phyloP scores from a whole-genome alignment of 2,888 invertebrate genomes.

The Amphimallon solstitiale region DNA sequence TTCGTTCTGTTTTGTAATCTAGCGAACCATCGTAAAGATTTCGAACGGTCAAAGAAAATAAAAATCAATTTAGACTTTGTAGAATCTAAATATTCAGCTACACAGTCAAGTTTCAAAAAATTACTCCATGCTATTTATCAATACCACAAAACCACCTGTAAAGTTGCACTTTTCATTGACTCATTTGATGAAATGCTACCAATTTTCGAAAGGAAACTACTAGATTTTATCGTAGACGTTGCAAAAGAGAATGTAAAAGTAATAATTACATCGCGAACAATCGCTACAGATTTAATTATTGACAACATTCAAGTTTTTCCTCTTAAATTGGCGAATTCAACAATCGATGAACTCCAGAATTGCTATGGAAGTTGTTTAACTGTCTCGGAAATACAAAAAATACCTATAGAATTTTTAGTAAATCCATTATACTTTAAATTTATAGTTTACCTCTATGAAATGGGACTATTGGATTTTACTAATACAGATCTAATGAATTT shows the following conservation, averaged over 20 bases:
- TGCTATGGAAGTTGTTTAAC: not conserved
- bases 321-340: not conserved
- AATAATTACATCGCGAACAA: constrained; percentile 3
- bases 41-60: too few relatives aligned
- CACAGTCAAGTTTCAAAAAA: not conserved
- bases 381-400: not conserved
- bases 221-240: not conserved
- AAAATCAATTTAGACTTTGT: not conserved
- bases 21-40: not conserved
- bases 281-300: not conserved
- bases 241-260: not conserved
- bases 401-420: not conserved
- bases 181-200: constrained; percentile 17
- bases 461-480: not conserved
- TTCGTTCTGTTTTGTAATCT: constrained; percentile 11
- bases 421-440: constrained; percentile 9
- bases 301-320: constrained; percentile 9
- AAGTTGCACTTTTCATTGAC: constrained; percentile 8
- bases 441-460: not conserved
- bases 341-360: not conserved
- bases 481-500: not conserved
- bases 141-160: not conserved
- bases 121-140: not conserved
- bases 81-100: not conserved
- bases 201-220: not conserved